Conservation (phyloP, 2,113 vertebrate genomes). For the Montifringilla adamsi region DNA sequence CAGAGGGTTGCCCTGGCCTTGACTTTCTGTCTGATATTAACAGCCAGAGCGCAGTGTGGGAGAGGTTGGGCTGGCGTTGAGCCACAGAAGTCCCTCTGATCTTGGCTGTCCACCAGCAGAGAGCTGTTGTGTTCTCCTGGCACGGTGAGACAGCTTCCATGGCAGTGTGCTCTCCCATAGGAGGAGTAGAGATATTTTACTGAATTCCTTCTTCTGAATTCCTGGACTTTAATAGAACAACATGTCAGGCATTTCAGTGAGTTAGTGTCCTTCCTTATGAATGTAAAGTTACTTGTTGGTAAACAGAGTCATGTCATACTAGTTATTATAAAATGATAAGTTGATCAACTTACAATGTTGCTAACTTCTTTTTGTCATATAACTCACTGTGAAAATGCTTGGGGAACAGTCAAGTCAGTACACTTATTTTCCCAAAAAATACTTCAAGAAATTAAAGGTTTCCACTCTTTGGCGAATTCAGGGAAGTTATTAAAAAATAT, state of each 20-base stretch:
- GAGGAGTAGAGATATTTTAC: background rate
- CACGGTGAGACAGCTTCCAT: accelerated
- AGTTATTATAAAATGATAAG: background rate
- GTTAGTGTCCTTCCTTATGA: background rate
- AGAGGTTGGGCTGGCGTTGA: accelerated
- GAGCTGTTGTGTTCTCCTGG: background rate
- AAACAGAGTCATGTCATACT: background rate
- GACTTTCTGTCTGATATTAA: background rate
- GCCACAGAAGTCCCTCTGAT: background rate
- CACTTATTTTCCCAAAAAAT: background rate
- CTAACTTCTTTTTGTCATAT: background rate
- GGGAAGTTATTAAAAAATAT: background rate
- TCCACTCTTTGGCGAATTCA: background rate
- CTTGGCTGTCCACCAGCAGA: background rate
- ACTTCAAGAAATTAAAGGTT: background rate
- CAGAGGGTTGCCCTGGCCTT: background rate
- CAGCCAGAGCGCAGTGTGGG: background rate
- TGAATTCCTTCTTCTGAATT: background rate
- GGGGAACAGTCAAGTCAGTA: background rate
- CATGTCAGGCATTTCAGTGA: background rate
- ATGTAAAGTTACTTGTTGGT: background rate
- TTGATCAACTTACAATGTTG: background rate
- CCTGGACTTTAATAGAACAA: background rate
- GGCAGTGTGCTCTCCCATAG: background rate
- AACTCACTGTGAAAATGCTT: background rate